Evolutionary conservation across 2,113 vertebrate genomes (phyloP), one percentile per base, ranked within the genome.

Genomic region (Petroica traversi): DNA sequence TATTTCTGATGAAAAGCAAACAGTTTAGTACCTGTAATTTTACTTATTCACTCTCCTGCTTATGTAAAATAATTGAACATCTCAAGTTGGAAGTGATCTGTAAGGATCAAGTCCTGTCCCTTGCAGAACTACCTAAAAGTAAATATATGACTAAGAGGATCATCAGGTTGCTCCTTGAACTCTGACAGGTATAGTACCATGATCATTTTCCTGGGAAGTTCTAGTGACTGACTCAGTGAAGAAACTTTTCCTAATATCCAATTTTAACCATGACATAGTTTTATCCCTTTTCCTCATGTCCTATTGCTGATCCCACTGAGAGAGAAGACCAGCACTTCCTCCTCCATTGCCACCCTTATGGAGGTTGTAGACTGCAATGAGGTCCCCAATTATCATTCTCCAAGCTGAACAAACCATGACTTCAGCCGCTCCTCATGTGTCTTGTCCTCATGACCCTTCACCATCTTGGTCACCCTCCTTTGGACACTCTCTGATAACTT

Each of bases 321-420:
- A 71, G 14, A 73, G 17, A 28, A 82, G 43, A 71, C 9, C 19
- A 75, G 18, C 19, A 66, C 5, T 3, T 57, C 8, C 26, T 52
- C 6, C 41, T 8, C 41, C 41, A 0, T 26, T 46, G 18, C 3
- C 9, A 3, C 0, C 8, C 26, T 62, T 61, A 38, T 19, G 41
- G 26, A 58, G 57, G 14, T 6, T 58, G 62, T 43, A 52, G 20
- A 20, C 19, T 46, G 18, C 2, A 2, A 25, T 23, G 15, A 78
- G 18, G 17, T 75, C n/a, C 46, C 4, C 5, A 33, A 5, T 38
- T 38, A 59, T 33, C 24, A 19, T 66, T 64, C 51, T 45, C 28
- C 45, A 29, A 73, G 38, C 19, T 51, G 45, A 81, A 59, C 19
- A 38, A 59, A 40, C 8, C 38, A 52, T 7, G 19, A 52, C 11